Percentiles rank a stretch among this genome's conserved stretches.
These are phyloP conservation scores for Ciconia boyciana DNA, from an alignment of 2,113 vertebrate genomes.

Conservation along the genomic window DNA sequence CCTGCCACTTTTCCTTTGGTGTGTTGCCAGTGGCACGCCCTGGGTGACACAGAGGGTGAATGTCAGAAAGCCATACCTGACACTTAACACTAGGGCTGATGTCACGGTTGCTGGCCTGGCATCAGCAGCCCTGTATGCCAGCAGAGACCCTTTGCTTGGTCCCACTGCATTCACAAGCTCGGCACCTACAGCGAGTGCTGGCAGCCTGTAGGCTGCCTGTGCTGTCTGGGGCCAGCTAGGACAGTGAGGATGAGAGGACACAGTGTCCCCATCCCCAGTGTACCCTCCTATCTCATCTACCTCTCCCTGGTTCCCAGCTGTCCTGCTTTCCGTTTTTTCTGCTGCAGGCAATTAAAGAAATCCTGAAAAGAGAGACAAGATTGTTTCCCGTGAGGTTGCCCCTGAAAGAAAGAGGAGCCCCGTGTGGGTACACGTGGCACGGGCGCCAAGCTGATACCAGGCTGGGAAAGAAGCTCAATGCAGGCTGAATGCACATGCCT, in stretches of 20 bases:
- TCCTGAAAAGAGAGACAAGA: not conserved
- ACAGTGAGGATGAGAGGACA: not conserved
- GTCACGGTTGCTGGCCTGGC: not conserved
- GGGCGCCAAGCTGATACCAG: not conserved
- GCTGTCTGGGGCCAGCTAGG: not conserved
- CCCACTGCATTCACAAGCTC: not conserved
- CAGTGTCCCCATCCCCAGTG: not conserved
- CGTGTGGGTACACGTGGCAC: fast-evolving
- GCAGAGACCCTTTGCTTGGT: not conserved
- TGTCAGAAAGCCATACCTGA: not conserved
- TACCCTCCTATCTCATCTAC: not conserved
- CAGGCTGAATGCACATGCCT: not conserved
- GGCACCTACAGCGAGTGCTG: not conserved
- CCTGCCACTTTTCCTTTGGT: not conserved
- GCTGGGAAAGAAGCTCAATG: not conserved
- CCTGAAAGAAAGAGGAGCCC: not conserved
- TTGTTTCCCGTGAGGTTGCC: not conserved
- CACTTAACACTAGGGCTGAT: not conserved
- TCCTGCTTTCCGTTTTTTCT: not conserved
- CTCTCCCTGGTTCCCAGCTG: not conserved
- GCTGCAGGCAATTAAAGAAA: not conserved
- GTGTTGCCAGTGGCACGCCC: fast-evolving
- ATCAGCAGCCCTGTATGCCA: not conserved
- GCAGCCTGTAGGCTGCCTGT: not conserved
- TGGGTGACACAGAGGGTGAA: not conserved